Percentiles rank a stretch among this genome's conserved stretches.
Evolutionary conservation across 2,888 invertebrate genomes (phyloP).

Genomic region (Muscina levida): DNA sequence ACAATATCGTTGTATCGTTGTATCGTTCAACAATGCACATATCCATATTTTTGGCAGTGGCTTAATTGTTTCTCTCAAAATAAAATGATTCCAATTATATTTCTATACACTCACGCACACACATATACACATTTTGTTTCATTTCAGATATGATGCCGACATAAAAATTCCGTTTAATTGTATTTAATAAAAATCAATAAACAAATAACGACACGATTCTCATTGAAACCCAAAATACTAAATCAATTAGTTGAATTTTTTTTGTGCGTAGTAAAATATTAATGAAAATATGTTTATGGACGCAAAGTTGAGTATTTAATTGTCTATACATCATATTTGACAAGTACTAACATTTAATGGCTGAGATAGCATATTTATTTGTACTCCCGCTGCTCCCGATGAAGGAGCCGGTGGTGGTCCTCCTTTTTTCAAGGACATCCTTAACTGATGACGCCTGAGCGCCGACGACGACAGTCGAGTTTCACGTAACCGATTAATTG

Average conservation of each 20-base stretch:
- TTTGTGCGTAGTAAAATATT: background rate
- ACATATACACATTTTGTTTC: too few species aligned
- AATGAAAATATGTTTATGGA: too few species aligned
- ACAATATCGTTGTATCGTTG: too few species aligned
- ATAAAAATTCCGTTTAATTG: conserved; percentile 38
- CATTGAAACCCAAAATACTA: conserved; percentile 16
- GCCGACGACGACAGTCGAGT: conserved; percentile 71
- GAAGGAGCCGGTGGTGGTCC: conserved; percentile 75
- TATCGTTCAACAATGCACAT: too few species aligned
- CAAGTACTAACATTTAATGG: conserved; percentile 64
- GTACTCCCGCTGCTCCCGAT: conserved; percentile 71
- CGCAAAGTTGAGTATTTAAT: too few species aligned
- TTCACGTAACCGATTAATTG: conserved; percentile 53
- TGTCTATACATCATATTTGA: background rate
- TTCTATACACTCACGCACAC: too few species aligned
- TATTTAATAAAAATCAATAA: conserved; percentile 30
- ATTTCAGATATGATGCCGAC: too few species aligned
- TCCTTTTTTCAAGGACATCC: conserved; percentile 76
- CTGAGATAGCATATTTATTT: conserved; percentile 36
- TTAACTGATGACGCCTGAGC: conserved; percentile 71
- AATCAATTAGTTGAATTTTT: conserved; percentile 15
- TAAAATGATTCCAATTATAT: too few species aligned
- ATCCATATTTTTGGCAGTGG: too few species aligned
- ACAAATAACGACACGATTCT: background rate
- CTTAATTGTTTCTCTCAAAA: too few species aligned